Evolutionary conservation across 2,888 invertebrate species (phyloP), one percentile per base, ranked within the genome.

Genomic region (Melangyna quadrimaculata): DNA sequence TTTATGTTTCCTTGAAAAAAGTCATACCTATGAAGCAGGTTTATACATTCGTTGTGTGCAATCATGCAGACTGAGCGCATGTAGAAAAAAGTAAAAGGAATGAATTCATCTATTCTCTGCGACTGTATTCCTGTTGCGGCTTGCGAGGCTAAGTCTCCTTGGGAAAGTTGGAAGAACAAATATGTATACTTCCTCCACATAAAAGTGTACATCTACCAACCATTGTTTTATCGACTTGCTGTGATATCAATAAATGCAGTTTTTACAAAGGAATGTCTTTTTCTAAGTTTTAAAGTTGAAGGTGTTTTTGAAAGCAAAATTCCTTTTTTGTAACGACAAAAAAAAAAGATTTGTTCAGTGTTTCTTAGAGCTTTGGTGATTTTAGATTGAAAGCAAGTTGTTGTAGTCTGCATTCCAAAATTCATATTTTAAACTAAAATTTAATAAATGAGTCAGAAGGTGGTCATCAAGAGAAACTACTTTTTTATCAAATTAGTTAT

Each of bases 21-120:
- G 61, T 40, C 27, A 17, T 24, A 67, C n/a, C 22, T 51, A 22
- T 32, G 57, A n/a, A n/a, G n/a, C 51, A 32, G 14, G 14, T 55
- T n/a, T n/a, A n/a, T n/a, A n/a, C n/a, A 37, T 37, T 45, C n/a
- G n/a, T 27, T 63, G 61, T 74, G 69, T 69, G 65, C 48, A 69
- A 35, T 74, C 48, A 37, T 51, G 59, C 73, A 73, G 59, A 67
- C 51, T 10, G 53, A 53, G 32, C 17, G 43, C 79, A 72, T 22
- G 55, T 3, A n/a, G n/a, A n/a, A 61, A 67, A 61, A 17, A 10
- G 29, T 3, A 48, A 73, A 53, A 70, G 63, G 61, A 12, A 63
- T 22, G 14, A 45, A 32, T 24, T 29, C 40, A 37, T 29, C 7
- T 40, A 27, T 32, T 55, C 57, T 65, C 32, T 17, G 40, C n/a